phyloP scores from a whole-genome alignment of 2,888 invertebrate genomes.

The Caenorhabditis wallacei region DNA sequence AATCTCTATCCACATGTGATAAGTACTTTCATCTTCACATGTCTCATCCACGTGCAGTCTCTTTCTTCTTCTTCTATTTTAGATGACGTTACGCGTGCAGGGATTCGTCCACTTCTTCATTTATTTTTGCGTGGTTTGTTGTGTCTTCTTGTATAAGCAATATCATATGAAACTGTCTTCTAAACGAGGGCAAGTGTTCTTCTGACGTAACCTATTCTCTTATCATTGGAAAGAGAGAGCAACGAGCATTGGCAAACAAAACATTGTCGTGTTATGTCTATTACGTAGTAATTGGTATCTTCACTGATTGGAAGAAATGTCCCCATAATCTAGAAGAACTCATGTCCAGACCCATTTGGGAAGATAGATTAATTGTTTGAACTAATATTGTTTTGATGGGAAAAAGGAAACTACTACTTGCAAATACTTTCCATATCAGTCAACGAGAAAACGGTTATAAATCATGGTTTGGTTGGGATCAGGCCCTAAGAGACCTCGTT shows the following conservation, averaged over 20 bases:
- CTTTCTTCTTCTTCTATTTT: constrained; percentile 3
- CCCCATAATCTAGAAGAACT: no score
- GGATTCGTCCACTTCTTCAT: constrained; percentile 36
- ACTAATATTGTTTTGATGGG: neutral
- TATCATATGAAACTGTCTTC: neutral
- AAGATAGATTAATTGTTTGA: constrained; percentile 1
- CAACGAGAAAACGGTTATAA: neutral
- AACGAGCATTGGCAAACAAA: constrained; percentile 55
- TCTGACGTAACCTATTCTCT: constrained; percentile 47
- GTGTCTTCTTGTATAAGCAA: constrained; percentile 26
- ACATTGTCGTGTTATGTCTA: constrained; percentile 19
- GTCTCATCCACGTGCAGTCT: constrained; percentile 55
- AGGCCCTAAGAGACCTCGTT: neutral
- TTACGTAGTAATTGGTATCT: constrained; percentile 43
- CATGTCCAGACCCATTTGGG: no score
- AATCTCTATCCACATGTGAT: constrained; percentile 49
- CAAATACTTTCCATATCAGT: constrained; percentile 2
- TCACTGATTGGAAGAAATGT: neutral
- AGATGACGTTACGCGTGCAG: constrained; percentile 45
- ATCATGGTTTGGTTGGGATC: constrained; percentile 1
- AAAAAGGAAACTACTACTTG: neutral
- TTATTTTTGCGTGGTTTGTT: neutral
- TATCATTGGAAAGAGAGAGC: constrained; percentile 43
- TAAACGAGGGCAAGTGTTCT: constrained; percentile 13
- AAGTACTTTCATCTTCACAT: constrained; percentile 63